These are phyloP conservation scores for Hofmannophila pseudospretella DNA, from an alignment of 2,888 invertebrate genomes.

Conservation along the genomic window DNA sequence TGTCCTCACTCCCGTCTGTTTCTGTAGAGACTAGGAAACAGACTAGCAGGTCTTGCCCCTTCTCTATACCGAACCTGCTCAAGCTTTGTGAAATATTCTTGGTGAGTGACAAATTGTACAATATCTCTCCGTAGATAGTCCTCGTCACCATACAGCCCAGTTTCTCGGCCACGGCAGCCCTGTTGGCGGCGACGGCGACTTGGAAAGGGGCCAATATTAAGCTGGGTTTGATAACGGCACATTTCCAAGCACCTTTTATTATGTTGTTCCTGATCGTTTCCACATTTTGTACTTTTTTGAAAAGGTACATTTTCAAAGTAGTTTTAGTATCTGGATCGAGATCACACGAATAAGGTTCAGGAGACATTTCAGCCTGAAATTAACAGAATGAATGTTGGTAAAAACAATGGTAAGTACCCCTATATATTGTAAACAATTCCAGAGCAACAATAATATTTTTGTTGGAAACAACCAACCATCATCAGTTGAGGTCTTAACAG, in stretches of 20 bases:
- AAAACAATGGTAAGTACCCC: background rate
- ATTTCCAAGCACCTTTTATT: constrained; percentile 75
- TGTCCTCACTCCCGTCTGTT: constrained; percentile 34
- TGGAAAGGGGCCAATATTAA: constrained; percentile 78
- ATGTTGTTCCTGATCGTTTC: constrained; percentile 73
- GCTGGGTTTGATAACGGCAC: constrained; percentile 79
- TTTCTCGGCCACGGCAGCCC: constrained; percentile 75
- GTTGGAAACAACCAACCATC: no score
- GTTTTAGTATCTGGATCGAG: constrained; percentile 65
- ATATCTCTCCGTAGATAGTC: constrained; percentile 80
- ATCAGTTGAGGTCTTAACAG: no score
- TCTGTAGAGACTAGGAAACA: constrained; percentile 44
- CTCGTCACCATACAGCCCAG: constrained; percentile 75
- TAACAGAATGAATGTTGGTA: background rate
- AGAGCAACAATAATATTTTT: no score
- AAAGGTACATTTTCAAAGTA: constrained; percentile 69
- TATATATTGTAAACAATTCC: no score
- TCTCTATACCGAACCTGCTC: constrained; percentile 79
- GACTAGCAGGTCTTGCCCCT: constrained; percentile 40
- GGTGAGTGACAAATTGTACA: constrained; percentile 82
- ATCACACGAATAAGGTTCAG: constrained; percentile 36
- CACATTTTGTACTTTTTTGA: constrained; percentile 78
- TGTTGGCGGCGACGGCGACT: constrained; percentile 82
- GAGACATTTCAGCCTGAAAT: constrained; percentile 25
- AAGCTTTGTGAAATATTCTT: constrained; percentile 84